Conservation (phyloP, 1,140 invertebrate species). For the Conopomorpha cramerella region DNA sequence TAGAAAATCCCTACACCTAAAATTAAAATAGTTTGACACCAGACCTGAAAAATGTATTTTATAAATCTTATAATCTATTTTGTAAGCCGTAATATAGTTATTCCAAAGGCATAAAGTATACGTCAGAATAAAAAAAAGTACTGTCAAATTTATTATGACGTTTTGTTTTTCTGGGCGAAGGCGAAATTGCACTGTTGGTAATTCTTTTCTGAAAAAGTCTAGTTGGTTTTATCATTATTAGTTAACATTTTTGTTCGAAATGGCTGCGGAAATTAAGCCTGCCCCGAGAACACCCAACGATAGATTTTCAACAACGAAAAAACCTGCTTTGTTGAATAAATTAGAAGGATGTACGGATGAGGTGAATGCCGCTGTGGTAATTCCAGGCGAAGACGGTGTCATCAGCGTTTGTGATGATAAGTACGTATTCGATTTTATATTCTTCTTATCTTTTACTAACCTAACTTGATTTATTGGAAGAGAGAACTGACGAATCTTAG, state of each 20-base stretch:
- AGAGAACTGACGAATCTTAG: too few species aligned
- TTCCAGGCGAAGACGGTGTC: constrained; percentile 93
- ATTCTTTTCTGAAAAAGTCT: too few species aligned
- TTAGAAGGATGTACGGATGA: constrained; percentile 91
- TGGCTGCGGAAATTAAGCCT: constrained; percentile 96
- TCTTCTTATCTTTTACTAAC: too few species aligned
- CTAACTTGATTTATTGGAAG: too few species aligned
- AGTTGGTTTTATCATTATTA: too few species aligned
- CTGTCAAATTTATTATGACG: constrained; percentile 52
- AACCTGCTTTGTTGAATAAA: constrained; percentile 88
- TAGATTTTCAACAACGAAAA: constrained; percentile 80
- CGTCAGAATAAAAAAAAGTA: not conserved
- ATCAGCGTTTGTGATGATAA: constrained; percentile 98
- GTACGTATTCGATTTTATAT: constrained; percentile 62
- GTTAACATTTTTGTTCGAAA: constrained; percentile 45
- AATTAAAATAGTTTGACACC: not conserved
- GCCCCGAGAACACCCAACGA: constrained; percentile 76
- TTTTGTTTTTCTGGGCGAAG: constrained; percentile 35
- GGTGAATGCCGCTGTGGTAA: constrained; percentile 89
- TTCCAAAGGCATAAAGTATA: too few species aligned
- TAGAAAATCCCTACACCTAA: not conserved
- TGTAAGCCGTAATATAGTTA: too few species aligned
- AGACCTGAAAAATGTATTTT: too few species aligned
- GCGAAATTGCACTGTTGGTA: too few species aligned
- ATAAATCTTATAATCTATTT: too few species aligned